phyloP scores from a whole-genome alignment of 2,888 invertebrate genomes.

The Liopterus haemorrhoidalis region DNA sequence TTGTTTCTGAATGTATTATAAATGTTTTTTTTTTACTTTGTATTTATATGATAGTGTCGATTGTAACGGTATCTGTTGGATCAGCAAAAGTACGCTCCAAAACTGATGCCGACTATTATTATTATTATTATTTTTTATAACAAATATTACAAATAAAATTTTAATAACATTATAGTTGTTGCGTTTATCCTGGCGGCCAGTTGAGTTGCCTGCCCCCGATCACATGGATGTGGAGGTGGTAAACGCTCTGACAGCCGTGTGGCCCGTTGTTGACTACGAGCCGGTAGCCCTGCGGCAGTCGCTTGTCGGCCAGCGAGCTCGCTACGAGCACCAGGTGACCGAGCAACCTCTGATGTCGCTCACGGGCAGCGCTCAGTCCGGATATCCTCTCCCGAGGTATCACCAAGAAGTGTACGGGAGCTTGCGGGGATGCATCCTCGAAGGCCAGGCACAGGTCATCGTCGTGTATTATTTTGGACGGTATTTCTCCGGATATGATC shows the following conservation, averaged over 20 bases:
- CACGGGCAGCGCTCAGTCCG: slow-evolving; percentile 56
- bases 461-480: slow-evolving; percentile 75
- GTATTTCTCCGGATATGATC: slow-evolving; percentile 71
- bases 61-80: no score
- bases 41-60: no score
- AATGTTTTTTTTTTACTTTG: no score
- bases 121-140: no score
- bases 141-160: no score
- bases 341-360: slow-evolving; percentile 57
- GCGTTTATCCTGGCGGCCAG: slow-evolving; percentile 42
- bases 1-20: no score
- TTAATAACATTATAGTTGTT: no score
- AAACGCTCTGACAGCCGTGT: slow-evolving; percentile 77
- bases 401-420: slow-evolving; percentile 77
- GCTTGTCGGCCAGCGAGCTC: slow-evolving; percentile 56
- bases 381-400: slow-evolving; percentile 71
- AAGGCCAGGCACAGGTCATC: slow-evolving; percentile 77
- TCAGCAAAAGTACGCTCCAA: no score
- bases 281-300: slow-evolving; percentile 64
- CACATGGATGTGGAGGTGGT: slow-evolving; percentile 77
- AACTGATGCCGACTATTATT: no score
- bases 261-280: slow-evolving; percentile 74
- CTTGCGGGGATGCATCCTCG: slow-evolving; percentile 73
- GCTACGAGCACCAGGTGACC: slow-evolving; percentile 68
- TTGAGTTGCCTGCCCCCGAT: slow-evolving; percentile 70